These are phyloP conservation scores for Eurosta solidaginis DNA, from an alignment of 1,140 invertebrate genomes.

Conservation along the genomic window DNA sequence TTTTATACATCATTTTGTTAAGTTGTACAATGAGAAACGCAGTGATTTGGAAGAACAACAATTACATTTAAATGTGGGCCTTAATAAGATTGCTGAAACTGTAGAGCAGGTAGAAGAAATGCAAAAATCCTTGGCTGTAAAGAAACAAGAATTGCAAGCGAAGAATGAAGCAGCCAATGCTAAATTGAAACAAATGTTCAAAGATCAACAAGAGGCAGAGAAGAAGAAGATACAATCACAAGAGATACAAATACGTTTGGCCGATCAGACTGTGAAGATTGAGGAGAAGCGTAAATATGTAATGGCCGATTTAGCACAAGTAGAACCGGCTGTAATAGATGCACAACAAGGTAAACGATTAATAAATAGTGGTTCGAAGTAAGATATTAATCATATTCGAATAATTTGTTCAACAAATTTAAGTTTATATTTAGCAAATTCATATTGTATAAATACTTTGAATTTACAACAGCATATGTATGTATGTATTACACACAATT, in stretches of 20 bases:
- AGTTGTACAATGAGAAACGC: slow-evolving; percentile 96
- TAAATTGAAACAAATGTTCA: slow-evolving; percentile 98
- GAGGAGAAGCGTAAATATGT: slow-evolving; percentile 90
- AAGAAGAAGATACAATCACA: slow-evolving; percentile 98
- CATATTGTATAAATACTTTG: not conserved
- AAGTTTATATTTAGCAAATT: slow-evolving; percentile 33
- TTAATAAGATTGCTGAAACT: slow-evolving; percentile 98
- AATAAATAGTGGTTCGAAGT: not conserved
- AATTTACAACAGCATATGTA: no score
- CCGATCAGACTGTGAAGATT: slow-evolving; percentile 89
- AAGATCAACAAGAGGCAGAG: slow-evolving; percentile 99
- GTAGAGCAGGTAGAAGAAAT: slow-evolving; percentile 99
- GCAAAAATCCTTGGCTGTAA: slow-evolving; percentile 97
- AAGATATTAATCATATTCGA: not conserved
- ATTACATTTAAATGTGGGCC: slow-evolving; percentile 96
- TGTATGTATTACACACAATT: no score
- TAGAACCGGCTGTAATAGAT: slow-evolving; percentile 98
- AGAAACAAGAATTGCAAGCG: slow-evolving; percentile 94
- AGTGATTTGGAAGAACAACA: slow-evolving; percentile 98
- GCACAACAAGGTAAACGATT: slow-evolving; percentile 85
- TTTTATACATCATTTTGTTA: slow-evolving; percentile 99
- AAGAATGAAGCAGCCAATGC: slow-evolving; percentile 99
- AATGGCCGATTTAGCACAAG: slow-evolving; percentile 91
- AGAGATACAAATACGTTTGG: slow-evolving; percentile 91
- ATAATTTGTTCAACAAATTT: not conserved